phyloP scores from a whole-genome alignment of 2,797 vertebrate species.

The Crax fasciolata region DNA sequence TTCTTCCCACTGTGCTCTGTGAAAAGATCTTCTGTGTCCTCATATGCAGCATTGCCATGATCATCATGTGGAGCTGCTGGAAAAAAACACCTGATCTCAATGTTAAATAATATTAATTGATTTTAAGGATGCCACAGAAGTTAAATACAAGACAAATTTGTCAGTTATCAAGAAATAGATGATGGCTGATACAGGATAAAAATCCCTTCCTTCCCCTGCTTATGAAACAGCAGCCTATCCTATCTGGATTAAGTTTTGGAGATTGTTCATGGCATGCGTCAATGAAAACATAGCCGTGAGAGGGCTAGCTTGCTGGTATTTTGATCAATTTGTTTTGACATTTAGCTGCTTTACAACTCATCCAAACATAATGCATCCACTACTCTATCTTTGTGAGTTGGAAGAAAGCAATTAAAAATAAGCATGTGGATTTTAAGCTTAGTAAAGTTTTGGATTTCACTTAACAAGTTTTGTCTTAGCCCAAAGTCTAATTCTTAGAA shows the following conservation, averaged over 20 bases:
- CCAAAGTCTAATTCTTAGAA: neutral
- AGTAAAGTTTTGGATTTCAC: neutral
- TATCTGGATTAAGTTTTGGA: neutral
- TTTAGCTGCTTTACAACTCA: neutral
- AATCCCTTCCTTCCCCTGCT: neutral
- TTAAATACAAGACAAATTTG: neutral
- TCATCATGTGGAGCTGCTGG: neutral
- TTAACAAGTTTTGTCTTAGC: neutral
- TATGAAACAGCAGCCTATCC: neutral
- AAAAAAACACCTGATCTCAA: neutral
- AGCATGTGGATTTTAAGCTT: neutral
- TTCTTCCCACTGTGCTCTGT: neutral
- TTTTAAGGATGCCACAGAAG: neutral
- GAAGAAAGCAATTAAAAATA: neutral
- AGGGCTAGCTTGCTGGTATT: neutral
- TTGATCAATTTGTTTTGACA: neutral
- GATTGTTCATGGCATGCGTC: neutral
- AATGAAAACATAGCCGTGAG: neutral
- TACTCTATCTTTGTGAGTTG: neutral
- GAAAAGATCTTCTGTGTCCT: neutral
- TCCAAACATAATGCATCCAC: neutral
- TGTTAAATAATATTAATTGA: neutral
- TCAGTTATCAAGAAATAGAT: accelerated
- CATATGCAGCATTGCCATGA: neutral
- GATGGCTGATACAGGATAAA: neutral